These are phyloP conservation scores for Rhadinocentrus ornatus DNA, from an alignment of 2,797 vertebrate genomes.

Conservation along the genomic window DNA sequence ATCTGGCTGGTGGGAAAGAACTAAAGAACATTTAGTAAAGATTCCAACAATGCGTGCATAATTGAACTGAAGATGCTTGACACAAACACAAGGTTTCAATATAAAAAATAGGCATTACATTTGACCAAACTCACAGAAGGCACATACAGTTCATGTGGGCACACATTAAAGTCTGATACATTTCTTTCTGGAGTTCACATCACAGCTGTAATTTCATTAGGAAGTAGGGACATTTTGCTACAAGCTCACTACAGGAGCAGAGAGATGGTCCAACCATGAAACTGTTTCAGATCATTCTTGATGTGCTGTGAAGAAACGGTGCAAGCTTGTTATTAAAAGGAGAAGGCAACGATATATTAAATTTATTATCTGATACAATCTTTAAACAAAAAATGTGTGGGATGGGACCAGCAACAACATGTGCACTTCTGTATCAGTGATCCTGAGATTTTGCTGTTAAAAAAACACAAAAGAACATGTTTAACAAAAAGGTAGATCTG, in stretches of 20 bases:
- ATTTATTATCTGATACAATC: constrained; percentile 16
- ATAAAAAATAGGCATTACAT: constrained; percentile 33
- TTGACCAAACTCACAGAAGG: constrained; percentile 58
- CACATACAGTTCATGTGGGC: constrained; percentile 41
- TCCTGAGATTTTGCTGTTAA: constrained; percentile 39
- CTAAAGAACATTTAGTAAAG: constrained; percentile 34
- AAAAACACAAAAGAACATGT: background rate
- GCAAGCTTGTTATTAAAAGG: constrained; percentile 7
- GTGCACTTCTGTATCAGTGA: constrained; percentile 18
- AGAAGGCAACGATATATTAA: constrained; percentile 35
- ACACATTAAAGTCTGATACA: background rate
- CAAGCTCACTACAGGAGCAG: constrained; percentile 3
- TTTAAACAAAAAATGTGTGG: constrained; percentile 2
- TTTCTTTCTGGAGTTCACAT: constrained; percentile 11
- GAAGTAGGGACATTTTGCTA: constrained; percentile 23
- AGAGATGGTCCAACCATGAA: constrained; percentile 1
- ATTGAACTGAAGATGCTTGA: constrained; percentile 23
- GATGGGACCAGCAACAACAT: constrained; percentile 5
- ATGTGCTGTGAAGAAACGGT: constrained; percentile 4
- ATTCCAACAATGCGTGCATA: constrained; percentile 13
- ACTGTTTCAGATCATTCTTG: constrained; percentile 16
- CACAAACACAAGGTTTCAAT: constrained; percentile 21
- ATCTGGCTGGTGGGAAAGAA: background rate
- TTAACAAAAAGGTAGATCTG: background rate
- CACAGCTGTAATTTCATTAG: background rate